Conservation (phyloP, 1,140 invertebrate genomes). For the Polypedilum vanderplanki region DNA sequence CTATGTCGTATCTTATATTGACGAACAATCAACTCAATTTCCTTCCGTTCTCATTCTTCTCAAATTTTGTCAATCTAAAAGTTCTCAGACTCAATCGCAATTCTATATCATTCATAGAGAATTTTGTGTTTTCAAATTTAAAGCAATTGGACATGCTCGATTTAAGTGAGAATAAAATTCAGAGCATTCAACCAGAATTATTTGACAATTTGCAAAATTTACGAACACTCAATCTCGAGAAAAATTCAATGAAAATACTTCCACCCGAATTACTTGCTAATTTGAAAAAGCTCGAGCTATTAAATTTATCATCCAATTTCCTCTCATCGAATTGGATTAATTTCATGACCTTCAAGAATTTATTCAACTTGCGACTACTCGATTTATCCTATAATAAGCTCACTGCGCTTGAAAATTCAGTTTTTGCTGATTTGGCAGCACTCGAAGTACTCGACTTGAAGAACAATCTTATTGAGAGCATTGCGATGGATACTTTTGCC, state of each 20-base stretch:
- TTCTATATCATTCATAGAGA: not conserved
- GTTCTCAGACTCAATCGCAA: conserved; percentile 8
- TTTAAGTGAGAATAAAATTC: conserved; percentile 75
- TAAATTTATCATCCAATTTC: conserved; percentile 21
- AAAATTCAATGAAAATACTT: conserved; percentile 22
- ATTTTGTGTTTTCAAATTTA: conserved; percentile 64
- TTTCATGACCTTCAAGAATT: conserved; percentile 71
- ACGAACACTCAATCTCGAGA: not conserved
- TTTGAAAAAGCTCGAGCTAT: conserved; percentile 1
- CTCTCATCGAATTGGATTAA: conserved; percentile 71
- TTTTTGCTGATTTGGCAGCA: conserved; percentile 75
- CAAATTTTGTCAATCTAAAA: conserved; percentile 23
- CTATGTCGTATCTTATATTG: conserved; percentile 22
- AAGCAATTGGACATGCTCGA: conserved; percentile 79
- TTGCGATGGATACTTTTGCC: conserved; percentile 71
- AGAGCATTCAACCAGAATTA: conserved; percentile 16
- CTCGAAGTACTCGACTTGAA: conserved; percentile 74
- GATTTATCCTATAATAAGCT: conserved; percentile 81
- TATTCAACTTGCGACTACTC: conserved; percentile 76
- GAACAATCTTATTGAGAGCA: conserved; percentile 69
- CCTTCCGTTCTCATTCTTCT: conserved; percentile 17
- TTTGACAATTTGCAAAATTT: conserved; percentile 25
- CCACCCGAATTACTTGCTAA: not conserved
- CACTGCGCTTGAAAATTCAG: conserved; percentile 66
- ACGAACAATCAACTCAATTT: conserved; percentile 25